Base-by-base conservation (phyloP, 2,797 vertebrate genomes). In the Platalea minor region DNA sequence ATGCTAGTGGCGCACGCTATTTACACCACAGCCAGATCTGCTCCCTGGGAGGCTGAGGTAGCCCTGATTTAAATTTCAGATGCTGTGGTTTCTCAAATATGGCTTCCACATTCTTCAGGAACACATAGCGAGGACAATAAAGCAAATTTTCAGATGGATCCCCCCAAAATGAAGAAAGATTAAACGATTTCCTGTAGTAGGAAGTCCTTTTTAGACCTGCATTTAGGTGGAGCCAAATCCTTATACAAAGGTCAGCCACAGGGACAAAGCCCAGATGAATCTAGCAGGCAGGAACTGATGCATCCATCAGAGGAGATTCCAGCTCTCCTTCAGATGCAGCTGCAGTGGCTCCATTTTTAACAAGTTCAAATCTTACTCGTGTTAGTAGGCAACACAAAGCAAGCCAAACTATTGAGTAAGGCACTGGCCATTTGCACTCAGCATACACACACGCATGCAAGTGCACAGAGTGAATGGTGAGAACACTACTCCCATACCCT, bases 381-480 rank as follows among this genome's bases (percentile, higher is more conserved):
- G 56, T 54, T 48, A 77, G 33, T 54, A 85, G 70, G 59, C 17
- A 79, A 48, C 28, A 57, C 37, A 33, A 14, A 87, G 53, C 73
- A 70, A 67, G 21, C 59, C 89, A 61, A 68, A 19, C 35, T 16
- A 20, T 35, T 8, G 48, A 39, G 69, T n/a, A 45, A 88, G 81
- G 53, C 21, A 31, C 18, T 15, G 60, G n/a, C 54, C 26, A 11
- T 43, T 50, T 28, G 77, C 50, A 43, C 33, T 57, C 11, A 28
- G 31, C 25, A 13, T 14, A 39, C 29, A 25, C 16, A 19, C 0
- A 13, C 1, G 2, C 5, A 8, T 10, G 13, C 26, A 24, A 63
- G 33, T 2, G 6, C 43, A 26, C 35, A 17, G 35, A 51, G 20
- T 5, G 35, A 56, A 28, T 2, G 2, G n/a, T 24, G 43, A 64